Conservation (phyloP, 30 jellyfish, hydroid and myxozoan genomes). For the Hydractinia echinata region DNA sequence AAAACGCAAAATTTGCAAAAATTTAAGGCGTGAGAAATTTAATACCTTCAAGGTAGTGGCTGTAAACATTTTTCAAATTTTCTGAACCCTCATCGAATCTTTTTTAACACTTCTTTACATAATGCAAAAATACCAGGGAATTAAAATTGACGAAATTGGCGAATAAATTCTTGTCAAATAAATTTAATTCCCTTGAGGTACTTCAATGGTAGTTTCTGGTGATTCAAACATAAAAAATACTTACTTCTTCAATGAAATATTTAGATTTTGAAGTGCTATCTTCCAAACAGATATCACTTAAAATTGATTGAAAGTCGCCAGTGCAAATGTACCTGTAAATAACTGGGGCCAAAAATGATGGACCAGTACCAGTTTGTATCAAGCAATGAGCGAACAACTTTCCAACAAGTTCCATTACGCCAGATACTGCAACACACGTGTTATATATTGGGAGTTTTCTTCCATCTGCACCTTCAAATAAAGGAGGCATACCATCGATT, state of each 20-base stretch:
- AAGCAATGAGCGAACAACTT: neutral
- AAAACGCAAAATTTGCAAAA: too few relatives aligned
- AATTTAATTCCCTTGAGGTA: too few relatives aligned
- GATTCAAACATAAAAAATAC: neutral
- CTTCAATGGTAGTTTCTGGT: too few relatives aligned
- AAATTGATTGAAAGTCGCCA: neutral
- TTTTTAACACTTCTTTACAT: too few relatives aligned
- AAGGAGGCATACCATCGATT: conserved; percentile 5
- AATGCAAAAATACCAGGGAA: too few relatives aligned
- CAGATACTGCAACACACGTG: conserved; percentile 1
- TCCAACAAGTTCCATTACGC: neutral
- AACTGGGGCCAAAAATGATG: neutral
- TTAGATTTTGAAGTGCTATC: neutral
- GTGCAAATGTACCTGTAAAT: neutral
- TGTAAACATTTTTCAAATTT: too few relatives aligned
- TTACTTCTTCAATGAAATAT: neutral
- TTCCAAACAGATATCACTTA: neutral
- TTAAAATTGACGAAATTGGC: too few relatives aligned
- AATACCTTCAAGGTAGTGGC: too few relatives aligned
- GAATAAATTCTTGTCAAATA: too few relatives aligned
- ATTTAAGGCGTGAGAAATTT: too few relatives aligned
- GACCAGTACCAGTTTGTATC: neutral
- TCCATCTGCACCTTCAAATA: conserved; percentile 5
- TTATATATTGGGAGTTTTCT: neutral
- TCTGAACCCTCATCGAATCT: too few relatives aligned